Base-by-base conservation (phyloP, 2,797 vertebrate genomes). In the Poeciliopsis infans region DNA sequence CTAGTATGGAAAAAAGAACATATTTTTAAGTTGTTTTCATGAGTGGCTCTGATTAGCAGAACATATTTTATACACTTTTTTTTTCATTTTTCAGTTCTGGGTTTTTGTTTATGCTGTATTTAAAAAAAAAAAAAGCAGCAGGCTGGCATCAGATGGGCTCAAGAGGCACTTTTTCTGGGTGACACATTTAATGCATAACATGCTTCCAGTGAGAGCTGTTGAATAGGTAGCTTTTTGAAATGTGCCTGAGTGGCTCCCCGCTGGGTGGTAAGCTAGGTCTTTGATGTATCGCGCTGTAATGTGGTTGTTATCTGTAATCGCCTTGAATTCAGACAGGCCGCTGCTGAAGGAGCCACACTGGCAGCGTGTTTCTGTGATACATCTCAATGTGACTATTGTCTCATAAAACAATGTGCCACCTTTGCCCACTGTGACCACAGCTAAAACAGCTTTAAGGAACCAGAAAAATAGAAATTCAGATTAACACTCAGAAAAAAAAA, bases 271-370 rank as follows among this genome's bases (percentile, higher is more conserved):
- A 97, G 97, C 97, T 96, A 92, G 96, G 93, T 96, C 97, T 97
- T 97, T 97, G 94, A 96, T 96, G 96, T 96, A 96, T 96, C 95
- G 93, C 87, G 93, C 95, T 94, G 96, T 98, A 97, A 96, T 97
- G 96, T 96, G 97, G 97, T 97, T 98, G 97, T 98, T 98, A 97
- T 97, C 96, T 97, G 97, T 98, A 99, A 99, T 97, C 97, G 97
- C 96, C 96, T 96, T 97, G 96, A 96, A 97, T 97, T 96, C 97
- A 97, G 96, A 89, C 93, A 95, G 90, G 88, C 96, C 96, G 92
- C 90, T 87, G 95, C 86, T 87, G 97, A 97, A 97, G 96, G 96
- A 96, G 96, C 95, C 96, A 95, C 96, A 95, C 95, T 94, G 94
- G 95, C 95, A 96, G 95, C 95, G 96, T 95, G 95, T 94, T 86